These are phyloP conservation scores for Melieria crassipennis DNA, from an alignment of 2,888 invertebrate genomes.

Conservation along the genomic window DNA sequence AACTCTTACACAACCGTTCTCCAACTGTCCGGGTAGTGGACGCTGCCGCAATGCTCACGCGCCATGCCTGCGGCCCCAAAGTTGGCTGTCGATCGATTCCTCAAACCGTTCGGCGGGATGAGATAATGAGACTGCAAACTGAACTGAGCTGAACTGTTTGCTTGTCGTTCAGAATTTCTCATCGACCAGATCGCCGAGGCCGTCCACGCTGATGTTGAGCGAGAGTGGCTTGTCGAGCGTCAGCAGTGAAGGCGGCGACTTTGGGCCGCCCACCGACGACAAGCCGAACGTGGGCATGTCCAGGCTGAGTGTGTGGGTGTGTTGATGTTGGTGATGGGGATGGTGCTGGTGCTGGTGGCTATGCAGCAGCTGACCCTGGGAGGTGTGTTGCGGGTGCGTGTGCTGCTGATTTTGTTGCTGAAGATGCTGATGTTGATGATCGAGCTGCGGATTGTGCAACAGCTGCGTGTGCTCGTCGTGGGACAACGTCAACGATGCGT, in stretches of 20 bases:
- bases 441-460: slow-evolving; percentile 30
- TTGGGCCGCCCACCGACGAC: slow-evolving; percentile 46
- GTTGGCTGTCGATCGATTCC: too few species aligned
- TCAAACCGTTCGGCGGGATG: too few species aligned
- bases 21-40: too few species aligned
- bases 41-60: too few species aligned
- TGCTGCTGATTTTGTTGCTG: slow-evolving; percentile 23
- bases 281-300: slow-evolving; percentile 52
- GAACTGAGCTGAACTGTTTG: too few species aligned
- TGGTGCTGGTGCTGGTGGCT: slow-evolving; percentile 24
- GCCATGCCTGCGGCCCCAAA: too few species aligned
- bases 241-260: slow-evolving; percentile 59
- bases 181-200: slow-evolving; percentile 62
- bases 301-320: slow-evolving; percentile 48
- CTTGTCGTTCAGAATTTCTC: slow-evolving; percentile 48
- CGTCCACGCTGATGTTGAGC: slow-evolving; percentile 60
- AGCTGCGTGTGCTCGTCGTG: slow-evolving; percentile 29
- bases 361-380: slow-evolving; percentile 20
- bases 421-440: slow-evolving; percentile 25
- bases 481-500: too few species aligned
- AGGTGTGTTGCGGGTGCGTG: slow-evolving; percentile 28
- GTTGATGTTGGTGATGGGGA: slow-evolving; percentile 38
- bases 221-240: slow-evolving; percentile 63
- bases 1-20: too few species aligned
- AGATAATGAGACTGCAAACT: too few species aligned